These are phyloP conservation scores for Hylaea fasciaria DNA, from an alignment of 2,888 invertebrate genomes.

Conservation along the genomic window DNA sequence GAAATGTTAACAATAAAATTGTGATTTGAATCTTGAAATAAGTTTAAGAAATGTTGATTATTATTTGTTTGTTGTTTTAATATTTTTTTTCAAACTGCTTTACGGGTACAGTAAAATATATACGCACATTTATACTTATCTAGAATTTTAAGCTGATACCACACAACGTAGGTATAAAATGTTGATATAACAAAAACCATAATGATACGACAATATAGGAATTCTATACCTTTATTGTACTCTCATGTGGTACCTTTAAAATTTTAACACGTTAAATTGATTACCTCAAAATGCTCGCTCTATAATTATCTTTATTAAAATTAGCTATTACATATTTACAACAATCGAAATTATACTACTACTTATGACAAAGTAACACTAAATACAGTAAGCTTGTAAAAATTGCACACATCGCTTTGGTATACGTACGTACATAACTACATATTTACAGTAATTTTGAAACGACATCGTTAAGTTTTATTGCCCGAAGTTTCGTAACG, in stretches of 20 bases:
- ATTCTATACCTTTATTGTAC: constrained; percentile 12
- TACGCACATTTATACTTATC: constrained; percentile 6
- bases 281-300: constrained; percentile 45
- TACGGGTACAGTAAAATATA: constrained; percentile 1
- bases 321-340: constrained; percentile 58
- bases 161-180: neutral
- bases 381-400: constrained; percentile 81
- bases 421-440: constrained; percentile 83
- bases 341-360: constrained; percentile 58
- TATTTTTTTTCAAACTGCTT: constrained; percentile 1
- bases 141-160: constrained; percentile 12
- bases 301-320: constrained; percentile 37
- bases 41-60: neutral
- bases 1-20: neutral
- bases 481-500: constrained; percentile 75
- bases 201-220: constrained; percentile 5
- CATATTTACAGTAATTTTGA: constrained; percentile 77
- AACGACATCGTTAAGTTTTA: constrained; percentile 70
- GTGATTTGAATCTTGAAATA: neutral
- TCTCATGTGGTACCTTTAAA: constrained; percentile 21
- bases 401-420: constrained; percentile 85
- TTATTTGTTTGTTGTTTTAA: too few species aligned
- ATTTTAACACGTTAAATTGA: constrained; percentile 48
- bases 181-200: neutral
- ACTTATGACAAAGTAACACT: constrained; percentile 64